Conservation (phyloP, 1,140 invertebrate genomes). For the Hesperophylax magnus region DNA sequence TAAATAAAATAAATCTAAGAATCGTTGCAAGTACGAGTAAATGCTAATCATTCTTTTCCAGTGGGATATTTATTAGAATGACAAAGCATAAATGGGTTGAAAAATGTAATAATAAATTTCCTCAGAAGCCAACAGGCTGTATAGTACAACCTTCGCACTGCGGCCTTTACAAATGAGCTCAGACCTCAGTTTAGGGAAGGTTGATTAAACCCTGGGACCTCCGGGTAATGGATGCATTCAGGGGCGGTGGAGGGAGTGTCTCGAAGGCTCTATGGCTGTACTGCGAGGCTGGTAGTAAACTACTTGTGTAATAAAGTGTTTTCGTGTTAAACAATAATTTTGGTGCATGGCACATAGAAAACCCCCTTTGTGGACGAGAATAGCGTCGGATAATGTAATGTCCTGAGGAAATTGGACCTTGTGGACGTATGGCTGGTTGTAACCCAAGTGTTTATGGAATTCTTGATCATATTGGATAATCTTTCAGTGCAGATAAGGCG, state of each 20-base stretch:
- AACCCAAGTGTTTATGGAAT: too few relatives aligned
- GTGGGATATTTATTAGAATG: too few relatives aligned
- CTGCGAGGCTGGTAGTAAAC: conserved; percentile 10
- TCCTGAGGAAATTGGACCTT: neutral
- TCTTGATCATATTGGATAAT: too few relatives aligned
- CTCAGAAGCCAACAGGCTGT: too few relatives aligned
- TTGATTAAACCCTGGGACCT: conserved; percentile 5
- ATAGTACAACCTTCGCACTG: too few relatives aligned
- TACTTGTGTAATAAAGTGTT: conserved; percentile 35
- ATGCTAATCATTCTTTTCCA: too few relatives aligned
- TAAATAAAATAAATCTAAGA: too few relatives aligned
- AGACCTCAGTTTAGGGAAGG: neutral
- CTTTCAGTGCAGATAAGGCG: too few relatives aligned
- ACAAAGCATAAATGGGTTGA: too few relatives aligned
- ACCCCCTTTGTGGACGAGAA: conserved; percentile 1
- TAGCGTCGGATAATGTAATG: conserved; percentile 10
- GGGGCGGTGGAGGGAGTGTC: neutral
- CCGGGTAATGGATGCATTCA: conserved; percentile 24
- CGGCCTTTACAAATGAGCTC: conserved; percentile 8
- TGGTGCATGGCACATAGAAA: conserved; percentile 1
- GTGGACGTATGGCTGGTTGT: too few relatives aligned
- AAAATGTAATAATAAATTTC: too few relatives aligned
- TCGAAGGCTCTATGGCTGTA: neutral
- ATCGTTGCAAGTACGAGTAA: too few relatives aligned
- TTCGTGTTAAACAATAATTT: conserved; percentile 29